These are phyloP conservation scores for Laupala kohalensis DNA, from an alignment of 1,140 invertebrate genomes.

Conservation along the genomic window DNA sequence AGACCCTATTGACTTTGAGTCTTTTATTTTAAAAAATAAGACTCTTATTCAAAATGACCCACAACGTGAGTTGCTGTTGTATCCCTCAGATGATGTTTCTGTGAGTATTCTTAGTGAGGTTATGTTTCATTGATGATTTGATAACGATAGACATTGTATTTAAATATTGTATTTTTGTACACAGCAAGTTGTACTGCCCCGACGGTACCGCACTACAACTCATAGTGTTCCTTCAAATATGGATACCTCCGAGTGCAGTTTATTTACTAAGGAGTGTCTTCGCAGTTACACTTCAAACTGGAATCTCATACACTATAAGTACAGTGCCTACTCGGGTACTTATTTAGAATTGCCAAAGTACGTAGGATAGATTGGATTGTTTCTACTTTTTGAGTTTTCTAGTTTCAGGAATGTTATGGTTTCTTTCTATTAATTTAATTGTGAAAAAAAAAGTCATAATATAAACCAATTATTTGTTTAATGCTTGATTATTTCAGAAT, in stretches of 20 bases:
- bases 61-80: slow-evolving; percentile 73
- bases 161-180: slow-evolving; percentile 18
- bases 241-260: slow-evolving; percentile 39
- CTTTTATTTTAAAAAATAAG: slow-evolving; percentile 78
- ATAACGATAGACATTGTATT: neutral
- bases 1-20: slow-evolving; percentile 82
- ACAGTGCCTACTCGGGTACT: slow-evolving; percentile 65
- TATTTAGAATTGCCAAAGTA: slow-evolving; percentile 76
- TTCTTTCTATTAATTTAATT: too few relatives aligned
- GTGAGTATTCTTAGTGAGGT: slow-evolving; percentile 41
- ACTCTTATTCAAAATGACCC: slow-evolving; percentile 86
- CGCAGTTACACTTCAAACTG: slow-evolving; percentile 75
- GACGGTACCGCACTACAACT: slow-evolving; percentile 59
- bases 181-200: slow-evolving; percentile 65
- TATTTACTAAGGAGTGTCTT: slow-evolving; percentile 75
- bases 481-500: slow-evolving; percentile 40
- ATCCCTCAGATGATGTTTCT: slow-evolving; percentile 81
- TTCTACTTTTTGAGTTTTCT: too few relatives aligned
- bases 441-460: too few relatives aligned
- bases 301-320: slow-evolving; percentile 80
- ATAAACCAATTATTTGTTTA: too few relatives aligned
- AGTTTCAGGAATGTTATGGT: too few relatives aligned
- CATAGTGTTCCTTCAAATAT: slow-evolving; percentile 48
- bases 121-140: neutral
- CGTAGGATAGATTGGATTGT: slow-evolving; percentile 15